Evolutionary conservation across 2,113 vertebrate genomes (phyloP).

Genomic region (Callopanchax toddi): DNA sequence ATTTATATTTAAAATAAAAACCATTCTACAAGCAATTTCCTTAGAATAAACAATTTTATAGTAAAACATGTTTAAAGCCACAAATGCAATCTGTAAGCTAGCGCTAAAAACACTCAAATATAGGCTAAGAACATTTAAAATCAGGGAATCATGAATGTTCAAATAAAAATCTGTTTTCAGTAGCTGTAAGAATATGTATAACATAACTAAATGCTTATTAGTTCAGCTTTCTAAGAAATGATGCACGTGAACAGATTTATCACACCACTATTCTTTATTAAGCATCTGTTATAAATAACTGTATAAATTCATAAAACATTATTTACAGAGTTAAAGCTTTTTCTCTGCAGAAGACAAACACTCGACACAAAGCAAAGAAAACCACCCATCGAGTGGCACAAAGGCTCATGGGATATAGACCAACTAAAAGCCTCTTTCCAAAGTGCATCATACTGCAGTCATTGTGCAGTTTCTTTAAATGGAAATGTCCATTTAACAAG

Average conservation of each 20-base stretch:
- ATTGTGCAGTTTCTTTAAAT: slow-evolving; percentile 26
- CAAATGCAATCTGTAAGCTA: too few species aligned
- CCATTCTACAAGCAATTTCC: too few species aligned
- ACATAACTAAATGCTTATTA: too few species aligned
- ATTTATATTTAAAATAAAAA: too few species aligned
- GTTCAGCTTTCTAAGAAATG: too few species aligned
- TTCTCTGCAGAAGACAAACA: slow-evolving; percentile 20
- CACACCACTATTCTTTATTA: slow-evolving; percentile 66
- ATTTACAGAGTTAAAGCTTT: slow-evolving; percentile 14
- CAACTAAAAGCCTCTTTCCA: slow-evolving; percentile 43
- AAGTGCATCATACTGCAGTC: slow-evolving; percentile 56
- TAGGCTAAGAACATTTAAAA: too few species aligned
- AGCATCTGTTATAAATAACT: slow-evolving; percentile 52
- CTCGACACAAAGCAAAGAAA: slow-evolving; percentile 33
- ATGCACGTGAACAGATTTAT: neutral
- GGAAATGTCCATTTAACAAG: slow-evolving; percentile 34
- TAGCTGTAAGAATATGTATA: too few species aligned
- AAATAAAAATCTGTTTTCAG: too few species aligned
- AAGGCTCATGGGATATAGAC: slow-evolving; percentile 43
- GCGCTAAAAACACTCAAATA: too few species aligned
- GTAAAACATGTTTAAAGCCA: too few species aligned
- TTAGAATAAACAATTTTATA: too few species aligned
- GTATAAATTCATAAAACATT: slow-evolving; percentile 35
- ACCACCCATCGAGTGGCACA: slow-evolving; percentile 40
- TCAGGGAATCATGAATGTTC: too few species aligned